Evolutionary conservation across 2,797 vertebrate genomes (phyloP).

Genomic region (Valencia hispanica): DNA sequence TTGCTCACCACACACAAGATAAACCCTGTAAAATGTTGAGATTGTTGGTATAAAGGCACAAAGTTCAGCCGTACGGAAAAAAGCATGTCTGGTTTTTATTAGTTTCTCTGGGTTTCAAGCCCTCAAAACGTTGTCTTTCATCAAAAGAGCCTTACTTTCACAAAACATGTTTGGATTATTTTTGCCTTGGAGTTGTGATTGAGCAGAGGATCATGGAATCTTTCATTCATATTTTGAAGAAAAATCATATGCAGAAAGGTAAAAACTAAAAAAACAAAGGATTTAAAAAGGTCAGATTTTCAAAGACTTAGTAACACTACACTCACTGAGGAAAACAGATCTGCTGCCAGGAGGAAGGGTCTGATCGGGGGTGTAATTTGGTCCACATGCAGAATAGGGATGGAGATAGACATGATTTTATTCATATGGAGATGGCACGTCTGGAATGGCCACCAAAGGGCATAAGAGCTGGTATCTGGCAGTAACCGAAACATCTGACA

Average conservation of each 20-base stretch:
- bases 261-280: not conserved
- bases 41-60: constrained; percentile 79
- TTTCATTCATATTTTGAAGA: not conserved
- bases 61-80: constrained; percentile 75
- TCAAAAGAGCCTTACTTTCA: not conserved
- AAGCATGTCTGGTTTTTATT: constrained; percentile 38
- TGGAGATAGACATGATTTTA: not conserved
- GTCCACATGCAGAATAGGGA: not conserved
- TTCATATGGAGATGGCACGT: not conserved
- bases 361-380: not conserved
- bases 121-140: constrained; percentile 34
- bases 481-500: not conserved
- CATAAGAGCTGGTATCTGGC: not conserved
- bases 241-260: not conserved
- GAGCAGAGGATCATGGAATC: not conserved
- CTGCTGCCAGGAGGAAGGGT: not conserved
- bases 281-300: not conserved
- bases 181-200: not conserved
- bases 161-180: not conserved
- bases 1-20: constrained; percentile 60
- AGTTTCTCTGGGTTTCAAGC: constrained; percentile 32
- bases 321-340: not conserved
- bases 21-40: constrained; percentile 75
- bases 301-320: not conserved
- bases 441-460: not conserved